Conservation (phyloP, 2,797 vertebrate genomes). For the Fundulus diaphanus region DNA sequence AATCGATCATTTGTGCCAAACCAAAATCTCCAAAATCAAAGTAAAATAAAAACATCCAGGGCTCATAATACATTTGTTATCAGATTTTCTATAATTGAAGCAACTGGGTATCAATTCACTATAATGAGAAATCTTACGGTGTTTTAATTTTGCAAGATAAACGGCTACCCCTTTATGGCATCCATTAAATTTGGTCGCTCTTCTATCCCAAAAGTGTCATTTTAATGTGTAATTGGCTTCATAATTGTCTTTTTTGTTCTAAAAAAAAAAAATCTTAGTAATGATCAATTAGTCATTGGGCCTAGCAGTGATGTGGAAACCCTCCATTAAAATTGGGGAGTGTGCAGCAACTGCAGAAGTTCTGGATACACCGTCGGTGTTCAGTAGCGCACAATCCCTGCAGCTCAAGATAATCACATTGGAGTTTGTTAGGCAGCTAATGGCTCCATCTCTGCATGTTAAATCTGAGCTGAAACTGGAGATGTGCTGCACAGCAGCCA, state of each 20-base stretch:
- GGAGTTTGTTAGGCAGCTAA: constrained; percentile 62
- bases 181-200: too few species aligned
- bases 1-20: background rate
- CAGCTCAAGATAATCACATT: constrained; percentile 29
- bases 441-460: constrained; percentile 67
- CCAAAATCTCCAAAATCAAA: background rate
- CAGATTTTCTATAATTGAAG: background rate
- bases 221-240: background rate
- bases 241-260: background rate
- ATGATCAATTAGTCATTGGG: background rate
- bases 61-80: background rate
- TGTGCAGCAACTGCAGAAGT: background rate
- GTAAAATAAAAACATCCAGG: background rate
- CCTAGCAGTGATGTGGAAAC: too few species aligned
- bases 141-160: too few species aligned
- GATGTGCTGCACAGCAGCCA: constrained; percentile 65
- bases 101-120: background rate
- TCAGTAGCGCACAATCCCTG: constrained; percentile 26
- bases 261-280: too few species aligned
- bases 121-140: background rate
- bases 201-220: background rate
- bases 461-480: constrained; percentile 77
- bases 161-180: too few species aligned
- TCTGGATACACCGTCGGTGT: constrained; percentile 7
- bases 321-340: background rate